A percentile compares a stretch with the other conserved stretches of the same genome.
phyloP scores from a whole-genome alignment of 2,888 invertebrate genomes.

The Kryphioiulus occultus region DNA sequence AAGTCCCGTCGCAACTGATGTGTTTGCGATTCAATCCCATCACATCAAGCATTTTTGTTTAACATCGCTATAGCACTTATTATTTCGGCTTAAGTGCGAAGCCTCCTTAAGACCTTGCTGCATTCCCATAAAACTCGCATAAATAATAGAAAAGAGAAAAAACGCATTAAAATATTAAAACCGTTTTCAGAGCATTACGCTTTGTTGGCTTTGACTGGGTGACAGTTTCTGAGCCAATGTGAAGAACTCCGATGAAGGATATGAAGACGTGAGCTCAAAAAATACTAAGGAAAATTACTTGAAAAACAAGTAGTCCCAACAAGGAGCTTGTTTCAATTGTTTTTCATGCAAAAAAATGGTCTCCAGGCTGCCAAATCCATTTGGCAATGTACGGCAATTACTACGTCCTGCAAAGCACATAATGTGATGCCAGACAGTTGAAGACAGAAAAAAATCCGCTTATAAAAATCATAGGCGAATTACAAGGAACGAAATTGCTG shows the following conservation, averaged over 20 bases:
- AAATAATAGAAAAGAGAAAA: not conserved
- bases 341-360: not conserved
- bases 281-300: not conserved
- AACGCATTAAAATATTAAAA: not conserved
- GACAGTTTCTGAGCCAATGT: not conserved
- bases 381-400: not conserved
- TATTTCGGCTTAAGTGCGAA: not conserved
- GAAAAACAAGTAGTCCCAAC: not conserved
- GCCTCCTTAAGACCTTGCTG: not conserved
- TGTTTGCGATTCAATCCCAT: not conserved
- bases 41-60: not conserved
- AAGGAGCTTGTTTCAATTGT: not conserved
- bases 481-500: not conserved
- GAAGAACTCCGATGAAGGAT: not conserved
- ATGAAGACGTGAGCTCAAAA: not conserved
- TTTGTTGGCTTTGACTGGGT: not conserved
- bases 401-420: not conserved
- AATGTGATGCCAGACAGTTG: not conserved
- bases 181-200: not conserved
- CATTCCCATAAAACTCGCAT: not conserved
- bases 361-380: not conserved
- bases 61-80: not conserved
- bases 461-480: constrained; percentile 20
- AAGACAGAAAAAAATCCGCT: not conserved
- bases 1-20: not conserved